These are phyloP conservation scores for Tetrao urogallus DNA, from an alignment of 2,113 vertebrate genomes.

Conservation along the genomic window DNA sequence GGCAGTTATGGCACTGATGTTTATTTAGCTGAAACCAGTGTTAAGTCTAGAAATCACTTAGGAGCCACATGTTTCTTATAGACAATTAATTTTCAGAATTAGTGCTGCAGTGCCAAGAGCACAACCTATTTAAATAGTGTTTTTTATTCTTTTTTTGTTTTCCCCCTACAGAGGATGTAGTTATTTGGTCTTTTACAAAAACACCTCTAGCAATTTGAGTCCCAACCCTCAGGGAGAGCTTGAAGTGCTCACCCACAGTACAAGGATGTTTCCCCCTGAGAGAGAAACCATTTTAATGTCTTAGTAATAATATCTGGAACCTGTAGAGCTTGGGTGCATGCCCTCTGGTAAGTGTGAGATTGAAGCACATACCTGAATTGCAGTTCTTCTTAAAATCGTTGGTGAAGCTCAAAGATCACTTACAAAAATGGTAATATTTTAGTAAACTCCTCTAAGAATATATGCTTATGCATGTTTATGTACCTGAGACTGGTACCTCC, in stretches of 20 bases:
- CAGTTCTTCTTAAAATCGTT: not conserved
- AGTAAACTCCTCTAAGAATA: not conserved
- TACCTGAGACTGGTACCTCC: not conserved
- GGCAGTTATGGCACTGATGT: not conserved
- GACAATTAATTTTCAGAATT: not conserved
- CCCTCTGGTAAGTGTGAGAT: not conserved
- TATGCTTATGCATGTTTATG: not conserved
- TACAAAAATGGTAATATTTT: not conserved
- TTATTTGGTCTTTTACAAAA: not conserved
- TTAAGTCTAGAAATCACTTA: not conserved
- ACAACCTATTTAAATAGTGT: not conserved
- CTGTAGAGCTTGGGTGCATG: not conserved
- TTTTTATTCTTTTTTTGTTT: not conserved
- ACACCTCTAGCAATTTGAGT: not conserved
- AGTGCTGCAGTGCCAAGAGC: not conserved
- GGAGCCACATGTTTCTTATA: not conserved
- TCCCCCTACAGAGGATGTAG: not conserved
- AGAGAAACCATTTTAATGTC: not conserved
- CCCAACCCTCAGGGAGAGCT: not conserved
- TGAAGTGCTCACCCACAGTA: not conserved
- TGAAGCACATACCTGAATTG: not conserved
- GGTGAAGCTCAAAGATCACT: accelerated
- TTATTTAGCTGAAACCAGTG: not conserved
- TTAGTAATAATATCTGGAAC: not conserved
- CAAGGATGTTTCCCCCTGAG: not conserved